Conservation (phyloP, 1,140 invertebrate species). For the Trichoplusia ni region DNA sequence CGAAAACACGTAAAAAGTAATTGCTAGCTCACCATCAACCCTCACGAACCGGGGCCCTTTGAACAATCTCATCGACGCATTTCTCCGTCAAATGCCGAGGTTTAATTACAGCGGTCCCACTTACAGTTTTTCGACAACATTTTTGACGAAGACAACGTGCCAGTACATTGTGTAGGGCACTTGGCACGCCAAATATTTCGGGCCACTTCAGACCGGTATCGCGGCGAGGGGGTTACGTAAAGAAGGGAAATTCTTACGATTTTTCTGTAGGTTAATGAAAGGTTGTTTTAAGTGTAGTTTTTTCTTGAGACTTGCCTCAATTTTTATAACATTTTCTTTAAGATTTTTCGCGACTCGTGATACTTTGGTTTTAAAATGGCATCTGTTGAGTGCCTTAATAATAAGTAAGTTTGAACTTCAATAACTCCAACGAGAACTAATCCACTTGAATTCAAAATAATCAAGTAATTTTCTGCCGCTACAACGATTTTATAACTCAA, state of each 20-base stretch:
- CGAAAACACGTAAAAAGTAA: slow-evolving; percentile 12
- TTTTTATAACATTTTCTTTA: too few relatives aligned
- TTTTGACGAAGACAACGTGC: slow-evolving; percentile 36
- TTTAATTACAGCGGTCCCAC: slow-evolving; percentile 25
- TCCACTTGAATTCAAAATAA: neutral
- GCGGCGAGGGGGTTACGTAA: slow-evolving; percentile 23
- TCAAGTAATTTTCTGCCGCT: too few relatives aligned
- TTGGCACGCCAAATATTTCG: slow-evolving; percentile 29
- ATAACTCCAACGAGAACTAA: too few relatives aligned
- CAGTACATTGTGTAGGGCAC: slow-evolving; percentile 17
- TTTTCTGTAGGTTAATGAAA: slow-evolving; percentile 28
- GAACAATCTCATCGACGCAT: slow-evolving; percentile 25
- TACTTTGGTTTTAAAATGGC: too few relatives aligned
- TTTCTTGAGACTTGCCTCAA: slow-evolving; percentile 13
- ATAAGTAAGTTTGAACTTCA: too few relatives aligned
- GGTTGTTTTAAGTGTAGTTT: slow-evolving; percentile 4
- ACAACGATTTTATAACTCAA: neutral
- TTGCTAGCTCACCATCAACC: slow-evolving; percentile 3
- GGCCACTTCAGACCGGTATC: slow-evolving; percentile 14
- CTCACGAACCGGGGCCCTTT: neutral
- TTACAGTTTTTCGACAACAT: slow-evolving; percentile 26
- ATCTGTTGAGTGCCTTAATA: too few relatives aligned
- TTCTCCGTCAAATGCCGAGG: slow-evolving; percentile 19
- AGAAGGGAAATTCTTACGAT: slow-evolving; percentile 25
- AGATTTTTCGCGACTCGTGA: too few relatives aligned